Evolutionary conservation across 2,888 invertebrate species (phyloP).

Genomic region (Parnassius smintheus): DNA sequence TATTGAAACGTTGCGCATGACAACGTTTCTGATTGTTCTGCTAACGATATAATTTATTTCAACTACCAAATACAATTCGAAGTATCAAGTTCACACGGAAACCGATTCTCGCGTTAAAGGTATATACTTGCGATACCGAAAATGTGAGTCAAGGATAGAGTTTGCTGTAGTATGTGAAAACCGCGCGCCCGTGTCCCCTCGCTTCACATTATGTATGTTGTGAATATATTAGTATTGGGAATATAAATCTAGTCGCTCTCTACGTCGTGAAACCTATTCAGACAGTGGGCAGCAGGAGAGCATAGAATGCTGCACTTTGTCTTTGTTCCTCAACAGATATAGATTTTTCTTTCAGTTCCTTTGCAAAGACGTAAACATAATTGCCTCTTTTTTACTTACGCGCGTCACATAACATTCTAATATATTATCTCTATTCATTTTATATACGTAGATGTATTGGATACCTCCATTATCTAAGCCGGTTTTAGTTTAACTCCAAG

Average conservation of each 20-base stretch:
- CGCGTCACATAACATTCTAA: slow-evolving; percentile 8
- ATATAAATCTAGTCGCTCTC: not conserved
- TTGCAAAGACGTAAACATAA: not conserved
- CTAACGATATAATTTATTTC: slow-evolving; percentile 6
- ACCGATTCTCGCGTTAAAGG: slow-evolving; percentile 70
- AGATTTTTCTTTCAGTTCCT: not conserved
- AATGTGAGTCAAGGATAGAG: slow-evolving; percentile 26
- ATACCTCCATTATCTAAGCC: slow-evolving; percentile 24
- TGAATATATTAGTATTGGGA: not conserved
- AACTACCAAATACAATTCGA: slow-evolving; percentile 27
- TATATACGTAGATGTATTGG: slow-evolving; percentile 6
- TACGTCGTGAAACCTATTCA: not conserved
- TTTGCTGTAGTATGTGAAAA: slow-evolving; percentile 19
- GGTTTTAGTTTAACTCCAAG: slow-evolving; percentile 29
- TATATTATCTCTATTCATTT: not conserved
- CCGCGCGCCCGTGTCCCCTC: slow-evolving; percentile 6
- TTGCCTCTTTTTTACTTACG: not conserved
- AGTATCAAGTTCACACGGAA: slow-evolving; percentile 73
- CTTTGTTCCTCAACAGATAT: not conserved
- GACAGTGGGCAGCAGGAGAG: not conserved
- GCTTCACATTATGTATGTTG: slow-evolving; percentile 1
- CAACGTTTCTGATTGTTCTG: not conserved
- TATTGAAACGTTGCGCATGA: not conserved
- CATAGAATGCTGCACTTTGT: not conserved
- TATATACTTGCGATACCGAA: slow-evolving; percentile 37